phyloP scores from a whole-genome alignment of 2,888 invertebrate species.

The Boloria euphrosyne region DNA sequence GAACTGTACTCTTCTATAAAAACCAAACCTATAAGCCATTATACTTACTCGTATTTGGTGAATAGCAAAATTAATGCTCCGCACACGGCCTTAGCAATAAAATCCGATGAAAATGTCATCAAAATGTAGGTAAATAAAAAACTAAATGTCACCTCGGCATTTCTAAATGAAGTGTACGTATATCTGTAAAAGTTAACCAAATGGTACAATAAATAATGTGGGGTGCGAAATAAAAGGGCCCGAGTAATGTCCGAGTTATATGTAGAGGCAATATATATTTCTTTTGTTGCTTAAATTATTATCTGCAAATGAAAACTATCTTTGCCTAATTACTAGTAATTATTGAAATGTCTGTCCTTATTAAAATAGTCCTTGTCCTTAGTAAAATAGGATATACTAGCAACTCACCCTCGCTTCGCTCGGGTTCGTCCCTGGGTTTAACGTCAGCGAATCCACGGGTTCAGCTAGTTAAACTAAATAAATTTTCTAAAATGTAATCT shows the following conservation, averaged over 20 bases:
- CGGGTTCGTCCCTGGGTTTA: no score
- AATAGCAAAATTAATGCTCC: slow-evolving; percentile 77
- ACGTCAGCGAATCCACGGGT: no score
- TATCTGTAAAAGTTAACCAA: slow-evolving; percentile 14
- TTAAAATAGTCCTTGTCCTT: no score
- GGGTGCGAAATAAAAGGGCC: not conserved
- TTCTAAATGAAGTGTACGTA: slow-evolving; percentile 49
- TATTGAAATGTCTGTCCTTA: no score
- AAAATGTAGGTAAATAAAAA: slow-evolving; percentile 78
- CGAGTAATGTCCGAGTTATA: not conserved
- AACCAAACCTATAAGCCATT: slow-evolving; percentile 4
- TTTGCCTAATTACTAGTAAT: no score
- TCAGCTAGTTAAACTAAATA: no score
- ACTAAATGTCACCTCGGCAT: slow-evolving; percentile 72
- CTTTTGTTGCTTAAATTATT: no score
- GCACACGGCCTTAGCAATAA: slow-evolving; percentile 71
- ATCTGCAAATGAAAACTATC: no score
- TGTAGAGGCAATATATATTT: not conserved
- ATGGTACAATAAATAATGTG: slow-evolving; percentile 9
- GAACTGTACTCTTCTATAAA: not conserved
- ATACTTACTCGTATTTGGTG: slow-evolving; percentile 22
- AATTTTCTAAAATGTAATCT: no score
- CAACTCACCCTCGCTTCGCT: no score
- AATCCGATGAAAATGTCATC: slow-evolving; percentile 74
- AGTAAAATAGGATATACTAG: no score